Evolutionary conservation across 2,888 invertebrate species (phyloP), one percentile per base, ranked within the genome.

Genomic region (Sinopyrophorus schimmeli): DNA sequence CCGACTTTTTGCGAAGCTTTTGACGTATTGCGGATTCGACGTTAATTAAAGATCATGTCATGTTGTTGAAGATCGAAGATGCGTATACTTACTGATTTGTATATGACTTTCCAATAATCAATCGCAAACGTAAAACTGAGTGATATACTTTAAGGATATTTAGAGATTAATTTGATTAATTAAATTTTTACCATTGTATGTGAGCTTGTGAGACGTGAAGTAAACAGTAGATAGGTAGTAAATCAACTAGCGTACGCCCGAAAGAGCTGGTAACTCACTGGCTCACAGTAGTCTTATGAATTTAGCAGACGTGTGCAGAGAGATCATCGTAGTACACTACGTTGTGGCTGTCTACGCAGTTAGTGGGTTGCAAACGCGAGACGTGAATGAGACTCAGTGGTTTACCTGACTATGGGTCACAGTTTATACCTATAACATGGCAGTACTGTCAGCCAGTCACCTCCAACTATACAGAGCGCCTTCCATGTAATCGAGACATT

Each of bases 371-470:
- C 59, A 58, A 58, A 60, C 61, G 65, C 62, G 61, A 68, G 69
- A 67, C 64, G 68, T 58, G 66, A 65, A 65, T 63, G 66, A 62
- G 60, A 64, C 66, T 66, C 66, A 63, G 66, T 62, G 64, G 62
- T 65, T 70, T 71, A 72, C 70, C 71, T 71, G 66, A 69, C 68
- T 68, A 72, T 68, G 69, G 69, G 67, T 73, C 73, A 71, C 69
- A 72, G 70, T 69, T 70, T 71, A 70, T 68, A 74, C 74, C 74
- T 74, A 74, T 74, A 74, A 74, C 72, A 74, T 72, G 74, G 74
- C 73, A 73, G 63, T 65, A 71, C 64, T 66, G 68, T 73, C 71
- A 73, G 71, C 71, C 70, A 65, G 47, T 44, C 51, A 54, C 41
- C 53, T 53, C 42, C 41, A 43, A 41, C 35, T 47, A 53, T 35